Conservation (phyloP, 2,797 vertebrate species). For the Taeniopygia guttata region DNA sequence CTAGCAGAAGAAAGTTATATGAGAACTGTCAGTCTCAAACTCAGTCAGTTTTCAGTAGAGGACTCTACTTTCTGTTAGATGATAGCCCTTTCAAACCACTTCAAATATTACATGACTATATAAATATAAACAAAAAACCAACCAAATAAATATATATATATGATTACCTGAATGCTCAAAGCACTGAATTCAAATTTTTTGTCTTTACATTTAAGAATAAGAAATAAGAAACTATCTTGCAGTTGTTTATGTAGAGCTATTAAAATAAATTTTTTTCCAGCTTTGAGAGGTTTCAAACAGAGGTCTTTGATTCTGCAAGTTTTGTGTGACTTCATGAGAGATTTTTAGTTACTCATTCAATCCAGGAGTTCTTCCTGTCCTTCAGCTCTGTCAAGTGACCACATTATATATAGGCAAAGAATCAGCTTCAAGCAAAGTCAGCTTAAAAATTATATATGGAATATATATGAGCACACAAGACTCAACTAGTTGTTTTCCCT, state of each 20-base stretch:
- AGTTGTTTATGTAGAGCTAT: neutral
- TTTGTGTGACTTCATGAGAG: neutral
- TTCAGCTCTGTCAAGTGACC: neutral
- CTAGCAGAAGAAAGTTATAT: neutral
- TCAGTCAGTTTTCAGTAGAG: neutral
- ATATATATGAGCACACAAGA: neutral
- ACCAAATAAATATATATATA: neutral
- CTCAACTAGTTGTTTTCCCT: accelerated
- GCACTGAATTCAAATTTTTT: neutral
- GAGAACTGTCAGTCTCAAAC: neutral
- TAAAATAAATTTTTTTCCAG: neutral
- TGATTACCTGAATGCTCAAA: neutral
- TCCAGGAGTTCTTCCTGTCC: neutral
- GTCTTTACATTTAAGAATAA: neutral
- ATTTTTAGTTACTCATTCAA: neutral
- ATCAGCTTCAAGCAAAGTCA: neutral
- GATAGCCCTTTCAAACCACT: neutral
- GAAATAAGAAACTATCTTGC: neutral
- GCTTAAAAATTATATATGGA: neutral
- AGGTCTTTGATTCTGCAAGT: neutral
- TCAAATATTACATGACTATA: neutral
- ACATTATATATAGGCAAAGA: neutral
- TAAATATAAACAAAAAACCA: neutral
- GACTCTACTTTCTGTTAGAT: neutral
- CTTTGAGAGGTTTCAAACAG: neutral